phyloP scores from a whole-genome alignment of 2,888 invertebrate genomes.

The Hesperia comma region DNA sequence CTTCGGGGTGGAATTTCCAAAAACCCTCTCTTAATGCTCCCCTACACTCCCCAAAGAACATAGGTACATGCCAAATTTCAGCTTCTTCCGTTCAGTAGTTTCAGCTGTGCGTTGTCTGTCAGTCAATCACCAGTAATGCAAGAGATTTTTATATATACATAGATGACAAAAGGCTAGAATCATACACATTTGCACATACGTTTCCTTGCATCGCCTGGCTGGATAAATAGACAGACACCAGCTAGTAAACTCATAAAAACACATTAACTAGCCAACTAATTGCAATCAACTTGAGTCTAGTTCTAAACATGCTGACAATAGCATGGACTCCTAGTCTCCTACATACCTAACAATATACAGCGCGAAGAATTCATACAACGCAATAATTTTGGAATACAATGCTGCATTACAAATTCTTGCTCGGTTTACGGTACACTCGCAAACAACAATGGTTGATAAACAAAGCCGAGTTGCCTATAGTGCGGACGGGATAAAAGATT shows the following conservation, averaged over 20 bases:
- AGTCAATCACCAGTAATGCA: too few relatives aligned
- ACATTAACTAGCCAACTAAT: not conserved
- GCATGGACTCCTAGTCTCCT: slow-evolving; percentile 4
- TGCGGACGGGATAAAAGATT: slow-evolving; percentile 32
- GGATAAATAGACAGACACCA: too few relatives aligned
- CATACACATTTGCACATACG: too few relatives aligned
- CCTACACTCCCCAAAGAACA: too few relatives aligned
- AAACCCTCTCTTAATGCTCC: too few relatives aligned
- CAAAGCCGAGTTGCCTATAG: slow-evolving; percentile 42
- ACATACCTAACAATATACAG: slow-evolving; percentile 28
- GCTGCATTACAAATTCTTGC: slow-evolving; percentile 46
- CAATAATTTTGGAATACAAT: slow-evolving; percentile 51
- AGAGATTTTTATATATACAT: too few relatives aligned
- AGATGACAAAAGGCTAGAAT: too few relatives aligned
- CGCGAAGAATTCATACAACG: slow-evolving; percentile 39
- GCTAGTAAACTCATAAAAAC: not conserved
- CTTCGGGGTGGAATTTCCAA: too few relatives aligned
- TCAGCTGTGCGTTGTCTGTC: too few relatives aligned
- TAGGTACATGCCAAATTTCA: too few relatives aligned
- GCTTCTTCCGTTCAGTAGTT: too few relatives aligned
- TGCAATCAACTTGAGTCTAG: not conserved
- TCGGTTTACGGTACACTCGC: slow-evolving; percentile 44
- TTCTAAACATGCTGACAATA: slow-evolving; percentile 8
- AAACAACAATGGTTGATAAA: slow-evolving; percentile 63
- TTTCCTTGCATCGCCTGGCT: too few relatives aligned